Conservation (phyloP, 2,888 invertebrate species). For the Drosophila borealis region DNA sequence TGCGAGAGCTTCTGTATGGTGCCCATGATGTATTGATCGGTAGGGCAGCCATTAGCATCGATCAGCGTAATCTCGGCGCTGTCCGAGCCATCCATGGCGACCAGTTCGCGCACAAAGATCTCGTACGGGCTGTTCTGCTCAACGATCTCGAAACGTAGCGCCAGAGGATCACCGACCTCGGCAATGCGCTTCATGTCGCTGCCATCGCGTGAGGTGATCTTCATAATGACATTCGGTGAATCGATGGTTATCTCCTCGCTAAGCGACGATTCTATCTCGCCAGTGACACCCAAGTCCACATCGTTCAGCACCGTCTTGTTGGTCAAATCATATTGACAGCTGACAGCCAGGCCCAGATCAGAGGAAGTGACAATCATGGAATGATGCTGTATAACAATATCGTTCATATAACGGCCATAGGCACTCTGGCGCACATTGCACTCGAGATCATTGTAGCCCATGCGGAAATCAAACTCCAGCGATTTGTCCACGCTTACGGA, state of each 20-base stretch:
- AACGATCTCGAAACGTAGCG: conserved; percentile 95
- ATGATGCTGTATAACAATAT: conserved; percentile 97
- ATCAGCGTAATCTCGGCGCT: conserved; percentile 96
- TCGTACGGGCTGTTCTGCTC: conserved; percentile 97
- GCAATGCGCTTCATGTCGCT: conserved; percentile 94
- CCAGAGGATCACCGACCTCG: conserved; percentile 96
- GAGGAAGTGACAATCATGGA: conserved; percentile 97
- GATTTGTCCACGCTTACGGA: conserved; percentile 94
- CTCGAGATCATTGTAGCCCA: conserved; percentile 96
- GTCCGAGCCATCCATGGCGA: conserved; percentile 97
- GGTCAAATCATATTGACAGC: conserved; percentile 96
- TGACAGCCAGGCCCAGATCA: conserved; percentile 96
- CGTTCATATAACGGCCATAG: conserved; percentile 93
- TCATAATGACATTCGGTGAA: conserved; percentile 97
- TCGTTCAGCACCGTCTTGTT: conserved; percentile 97
- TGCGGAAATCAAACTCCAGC: conserved; percentile 94
- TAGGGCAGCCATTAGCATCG: conserved; percentile 96
- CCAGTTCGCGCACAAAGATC: conserved; percentile 96
- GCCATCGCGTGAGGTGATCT: conserved; percentile 94
- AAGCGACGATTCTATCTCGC: conserved; percentile 93
- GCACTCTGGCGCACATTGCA: conserved; percentile 95
- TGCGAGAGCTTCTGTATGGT: conserved; percentile 93
- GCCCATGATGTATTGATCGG: conserved; percentile 98
- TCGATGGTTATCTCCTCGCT: conserved; percentile 96
- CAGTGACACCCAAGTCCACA: conserved; percentile 94